Evolutionary conservation across 2,888 invertebrate genomes (phyloP).

Genomic region (Trichacis sp.): DNA sequence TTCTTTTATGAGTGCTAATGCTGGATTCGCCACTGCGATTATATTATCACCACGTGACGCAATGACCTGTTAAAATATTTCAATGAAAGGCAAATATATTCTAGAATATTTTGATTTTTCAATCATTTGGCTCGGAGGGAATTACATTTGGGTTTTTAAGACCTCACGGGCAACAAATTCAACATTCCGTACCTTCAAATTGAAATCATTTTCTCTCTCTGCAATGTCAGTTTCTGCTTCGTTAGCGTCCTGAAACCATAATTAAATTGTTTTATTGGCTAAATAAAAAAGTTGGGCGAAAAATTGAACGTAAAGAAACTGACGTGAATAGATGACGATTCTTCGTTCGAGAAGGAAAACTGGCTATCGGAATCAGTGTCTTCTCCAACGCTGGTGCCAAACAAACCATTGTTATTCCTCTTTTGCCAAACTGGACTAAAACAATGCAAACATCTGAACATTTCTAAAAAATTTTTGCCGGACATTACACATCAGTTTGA

Average conservation of each 20-base stretch:
- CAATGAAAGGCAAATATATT: too few species aligned
- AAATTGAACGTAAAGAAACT: too few species aligned
- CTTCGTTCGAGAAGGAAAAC: constrained; percentile 66
- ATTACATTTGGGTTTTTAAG: too few species aligned
- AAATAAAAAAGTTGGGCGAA: neutral
- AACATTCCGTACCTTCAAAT: constrained; percentile 58
- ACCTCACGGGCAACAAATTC: too few species aligned
- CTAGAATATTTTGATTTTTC: too few species aligned
- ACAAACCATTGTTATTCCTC: constrained; percentile 65
- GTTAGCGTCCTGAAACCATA: constrained; percentile 55
- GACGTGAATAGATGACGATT: constrained; percentile 63
- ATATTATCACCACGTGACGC: constrained; percentile 88
- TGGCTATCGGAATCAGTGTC: constrained; percentile 66
- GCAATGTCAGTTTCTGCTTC: constrained; percentile 60
- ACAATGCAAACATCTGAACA: constrained; percentile 42
- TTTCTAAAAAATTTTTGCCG: neutral
- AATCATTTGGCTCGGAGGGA: too few species aligned
- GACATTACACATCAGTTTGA: too few species aligned
- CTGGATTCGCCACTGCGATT: constrained; percentile 90
- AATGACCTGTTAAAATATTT: constrained; percentile 79
- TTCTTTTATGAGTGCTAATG: constrained; percentile 71
- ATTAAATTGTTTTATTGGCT: constrained; percentile 5
- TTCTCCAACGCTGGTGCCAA: constrained; percentile 61
- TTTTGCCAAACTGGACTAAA: constrained; percentile 68
- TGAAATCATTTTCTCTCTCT: constrained; percentile 65